Evolutionary conservation across 2,113 vertebrate species (phyloP).

Genomic region (Corythaixoides concolor): DNA sequence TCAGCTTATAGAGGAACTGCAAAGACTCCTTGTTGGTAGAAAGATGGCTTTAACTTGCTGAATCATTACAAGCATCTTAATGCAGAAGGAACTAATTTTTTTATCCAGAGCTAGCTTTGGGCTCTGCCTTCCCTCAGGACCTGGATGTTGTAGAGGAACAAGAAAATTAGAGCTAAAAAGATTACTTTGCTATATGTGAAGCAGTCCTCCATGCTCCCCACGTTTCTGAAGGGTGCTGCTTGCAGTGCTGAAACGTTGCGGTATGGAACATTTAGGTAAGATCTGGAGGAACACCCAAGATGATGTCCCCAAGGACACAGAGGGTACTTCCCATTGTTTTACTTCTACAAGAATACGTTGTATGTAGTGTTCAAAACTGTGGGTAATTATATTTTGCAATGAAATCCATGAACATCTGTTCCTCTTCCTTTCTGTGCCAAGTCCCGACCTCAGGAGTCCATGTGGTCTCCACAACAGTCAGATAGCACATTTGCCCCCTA

Average conservation of each 20-base stretch:
- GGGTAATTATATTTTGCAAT: slow-evolving; percentile 18
- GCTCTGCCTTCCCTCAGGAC: slow-evolving; percentile 36
- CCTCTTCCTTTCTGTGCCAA: slow-evolving; percentile 17
- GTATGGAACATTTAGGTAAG: neutral
- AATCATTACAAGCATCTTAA: slow-evolving; percentile 54
- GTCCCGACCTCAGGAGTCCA: neutral
- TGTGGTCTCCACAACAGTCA: slow-evolving; percentile 12
- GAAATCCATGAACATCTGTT: slow-evolving; percentile 40
- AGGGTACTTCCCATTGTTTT: neutral
- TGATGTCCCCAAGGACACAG: neutral
- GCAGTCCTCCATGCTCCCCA: neutral
- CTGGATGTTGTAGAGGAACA: slow-evolving; percentile 19
- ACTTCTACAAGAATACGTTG: neutral
- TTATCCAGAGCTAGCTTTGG: slow-evolving; percentile 38
- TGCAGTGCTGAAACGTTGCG: neutral
- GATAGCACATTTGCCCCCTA: neutral
- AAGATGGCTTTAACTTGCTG: slow-evolving; percentile 41
- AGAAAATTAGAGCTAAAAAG: slow-evolving; percentile 39
- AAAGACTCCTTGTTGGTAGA: slow-evolving; percentile 19
- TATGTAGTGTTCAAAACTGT: neutral
- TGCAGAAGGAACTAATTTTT: slow-evolving; percentile 49
- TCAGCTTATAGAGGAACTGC: neutral
- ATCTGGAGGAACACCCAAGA: neutral
- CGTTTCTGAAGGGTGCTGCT: neutral
- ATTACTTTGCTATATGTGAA: slow-evolving; percentile 1